Base-by-base conservation (phyloP, 2,797 vertebrate genomes). In the Hyperoplus lanceolatus region DNA sequence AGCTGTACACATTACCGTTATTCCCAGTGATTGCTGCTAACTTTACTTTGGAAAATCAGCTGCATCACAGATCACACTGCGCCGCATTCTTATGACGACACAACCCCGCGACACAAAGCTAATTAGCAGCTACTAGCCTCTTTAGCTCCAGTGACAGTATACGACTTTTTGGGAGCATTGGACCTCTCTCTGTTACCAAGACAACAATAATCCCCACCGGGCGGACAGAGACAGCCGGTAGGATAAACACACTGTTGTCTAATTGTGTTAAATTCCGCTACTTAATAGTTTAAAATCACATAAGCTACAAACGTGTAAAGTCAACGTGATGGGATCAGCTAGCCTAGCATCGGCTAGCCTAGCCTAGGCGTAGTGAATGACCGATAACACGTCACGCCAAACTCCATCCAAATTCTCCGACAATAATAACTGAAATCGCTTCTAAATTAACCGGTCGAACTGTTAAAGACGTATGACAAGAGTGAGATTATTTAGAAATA, bases 161-260 rank as follows among this genome's bases (percentile, higher is more conserved):
- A 70, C 41, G 18, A 39, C 5, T 55, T 42, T 10, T 38, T 43
- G 73, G 29, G 2, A 29, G 29, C 29, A 29, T 29, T 29, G 29
- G 29, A 29, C 29, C 29, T 29, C 3, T 7, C 18, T 72, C 16
- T 53, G 10, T 62, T 54, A 46, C 41, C 70, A 71, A 70, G 21
- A 16, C 29, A 29, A 29, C 29, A 29, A 29, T 5, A 16, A 55
- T 60, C 69, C 16, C 15, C 59, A 41, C 3, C 61, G 48, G 61
- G 48, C 58, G n/a, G 9, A 16, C 75, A 18, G 71, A 75, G 69
- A 82, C 82, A 77, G 59, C 81, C 64, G 91, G 91, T 92, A 88
- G 48, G 87, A 62, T 8, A 41, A n/a, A 6, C 18, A 0, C 18
- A 1, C 4, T 0, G 4, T 8, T 1, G 12, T 48, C 14, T 6